Conservation (phyloP, 1,140 invertebrate species). For the Orchesella cincta region DNA sequence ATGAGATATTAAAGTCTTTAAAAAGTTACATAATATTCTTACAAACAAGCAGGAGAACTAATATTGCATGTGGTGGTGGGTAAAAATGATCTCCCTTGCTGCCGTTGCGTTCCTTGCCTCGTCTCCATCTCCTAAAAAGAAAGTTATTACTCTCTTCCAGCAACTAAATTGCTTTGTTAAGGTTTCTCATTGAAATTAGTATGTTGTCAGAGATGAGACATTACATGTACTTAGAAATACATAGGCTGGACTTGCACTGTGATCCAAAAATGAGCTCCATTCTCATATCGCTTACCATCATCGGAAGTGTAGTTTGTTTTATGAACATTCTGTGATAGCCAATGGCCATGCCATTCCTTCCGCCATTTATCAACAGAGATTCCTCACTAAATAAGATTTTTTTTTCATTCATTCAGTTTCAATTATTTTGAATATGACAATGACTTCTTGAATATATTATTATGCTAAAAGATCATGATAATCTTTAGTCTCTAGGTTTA, state of each 20-base stretch:
- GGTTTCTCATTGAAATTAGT: constrained; percentile 11
- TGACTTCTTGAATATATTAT: no score
- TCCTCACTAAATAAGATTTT: not conserved
- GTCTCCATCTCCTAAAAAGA: not conserved
- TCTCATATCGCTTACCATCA: no score
- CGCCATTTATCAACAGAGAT: no score
- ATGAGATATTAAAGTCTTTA: constrained; percentile 1
- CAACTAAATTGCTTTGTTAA: constrained; percentile 11
- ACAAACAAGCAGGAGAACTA: not conserved
- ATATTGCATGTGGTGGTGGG: not conserved
- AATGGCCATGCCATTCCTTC: no score
- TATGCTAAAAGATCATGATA: no score
- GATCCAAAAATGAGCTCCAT: no score
- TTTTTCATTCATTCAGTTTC: not conserved
- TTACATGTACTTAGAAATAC: not conserved
- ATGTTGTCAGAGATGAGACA: constrained; percentile 13
- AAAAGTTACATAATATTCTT: not conserved
- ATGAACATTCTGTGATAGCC: no score
- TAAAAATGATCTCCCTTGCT: not conserved
- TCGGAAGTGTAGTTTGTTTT: no score
- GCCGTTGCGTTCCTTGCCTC: not conserved
- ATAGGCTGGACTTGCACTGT: no score
- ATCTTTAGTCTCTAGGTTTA: no score
- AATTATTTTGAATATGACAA: constrained; percentile 1
- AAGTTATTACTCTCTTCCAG: not conserved